phyloP scores from a whole-genome alignment of 2,888 invertebrate genomes.

The Nemotelus pantherinus region DNA sequence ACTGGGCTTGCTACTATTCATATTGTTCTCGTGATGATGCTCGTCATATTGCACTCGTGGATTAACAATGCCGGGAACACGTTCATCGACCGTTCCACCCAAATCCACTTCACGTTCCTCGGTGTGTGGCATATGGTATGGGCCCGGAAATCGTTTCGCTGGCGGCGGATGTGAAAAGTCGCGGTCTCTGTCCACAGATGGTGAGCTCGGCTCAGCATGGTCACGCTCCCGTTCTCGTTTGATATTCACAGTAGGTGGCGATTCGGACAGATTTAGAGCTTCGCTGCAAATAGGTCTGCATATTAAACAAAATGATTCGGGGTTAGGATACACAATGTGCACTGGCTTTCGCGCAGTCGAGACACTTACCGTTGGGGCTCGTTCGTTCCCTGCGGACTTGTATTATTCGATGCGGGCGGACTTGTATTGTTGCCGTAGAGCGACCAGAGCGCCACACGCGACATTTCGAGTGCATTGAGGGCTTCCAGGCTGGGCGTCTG shows the following conservation, averaged over 20 bases:
- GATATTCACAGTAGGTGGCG: constrained; percentile 66
- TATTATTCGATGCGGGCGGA: constrained; percentile 65
- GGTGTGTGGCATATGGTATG: constrained; percentile 30
- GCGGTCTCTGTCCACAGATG: constrained; percentile 58
- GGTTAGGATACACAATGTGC: neutral
- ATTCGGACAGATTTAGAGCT: constrained; percentile 83
- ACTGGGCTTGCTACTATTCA: constrained; percentile 54
- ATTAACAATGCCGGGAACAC: constrained; percentile 18
- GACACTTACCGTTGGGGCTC: constrained; percentile 65
- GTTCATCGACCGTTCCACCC: constrained; percentile 1
- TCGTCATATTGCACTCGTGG: constrained; percentile 38
- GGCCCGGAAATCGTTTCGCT: constrained; percentile 66
- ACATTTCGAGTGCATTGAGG: constrained; percentile 79
- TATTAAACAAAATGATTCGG: neutral
- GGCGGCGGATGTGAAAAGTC: constrained; percentile 70
- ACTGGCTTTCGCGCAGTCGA: constrained; percentile 5
- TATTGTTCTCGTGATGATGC: constrained; percentile 49
- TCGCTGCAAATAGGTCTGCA: constrained; percentile 67
- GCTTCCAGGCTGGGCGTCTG: constrained; percentile 67
- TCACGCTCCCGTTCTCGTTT: constrained; percentile 67
- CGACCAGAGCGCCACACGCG: constrained; percentile 83
- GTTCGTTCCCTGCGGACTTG: constrained; percentile 61
- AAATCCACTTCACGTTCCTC: constrained; percentile 40
- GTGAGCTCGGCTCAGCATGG: constrained; percentile 51
- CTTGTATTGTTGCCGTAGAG: constrained; percentile 78